phyloP scores from a whole-genome alignment of 2,113 vertebrate genomes.

The Lota lota region DNA sequence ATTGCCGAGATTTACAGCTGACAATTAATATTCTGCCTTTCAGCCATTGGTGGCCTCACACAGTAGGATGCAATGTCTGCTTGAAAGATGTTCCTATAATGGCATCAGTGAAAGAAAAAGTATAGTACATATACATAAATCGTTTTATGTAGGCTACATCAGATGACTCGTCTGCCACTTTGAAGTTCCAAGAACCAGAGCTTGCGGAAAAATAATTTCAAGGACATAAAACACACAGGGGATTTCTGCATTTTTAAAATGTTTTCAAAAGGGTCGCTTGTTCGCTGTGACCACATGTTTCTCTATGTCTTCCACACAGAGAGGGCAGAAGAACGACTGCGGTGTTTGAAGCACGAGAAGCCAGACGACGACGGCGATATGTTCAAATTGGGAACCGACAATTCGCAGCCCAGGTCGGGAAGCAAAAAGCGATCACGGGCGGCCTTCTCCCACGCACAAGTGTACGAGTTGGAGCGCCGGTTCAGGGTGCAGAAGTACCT shows the following conservation, averaged over 20 bases:
- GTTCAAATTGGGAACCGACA: slow-evolving; percentile 25
- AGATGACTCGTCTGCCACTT: background rate
- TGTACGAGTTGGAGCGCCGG: slow-evolving; percentile 77
- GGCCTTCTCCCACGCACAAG: slow-evolving; percentile 79
- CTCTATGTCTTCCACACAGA: slow-evolving; percentile 14
- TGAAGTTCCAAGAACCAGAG: slow-evolving; percentile 4
- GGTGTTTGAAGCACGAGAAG: background rate
- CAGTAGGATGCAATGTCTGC: too few species aligned
- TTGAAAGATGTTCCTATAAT: background rate
- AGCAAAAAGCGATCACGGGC: slow-evolving; percentile 77
- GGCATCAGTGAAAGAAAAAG: background rate
- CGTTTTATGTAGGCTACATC: background rate
- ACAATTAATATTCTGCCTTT: too few species aligned
- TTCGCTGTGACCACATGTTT: slow-evolving; percentile 8
- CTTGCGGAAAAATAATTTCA: slow-evolving; percentile 1
- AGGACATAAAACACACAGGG: background rate
- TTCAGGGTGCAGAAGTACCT: slow-evolving; percentile 76
- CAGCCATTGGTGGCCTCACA: too few species aligned
- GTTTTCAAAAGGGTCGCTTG: slow-evolving; percentile 6
- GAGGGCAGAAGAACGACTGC: slow-evolving; percentile 18
- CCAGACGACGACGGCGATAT: slow-evolving; percentile 14
- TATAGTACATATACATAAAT: background rate
- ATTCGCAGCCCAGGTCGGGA: slow-evolving; percentile 21
- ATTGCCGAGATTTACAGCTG: background rate
- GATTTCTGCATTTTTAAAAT: background rate